These are phyloP conservation scores for Leptinotarsa rubiginosa DNA, from an alignment of 2,888 invertebrate species.

Conservation along the genomic window DNA sequence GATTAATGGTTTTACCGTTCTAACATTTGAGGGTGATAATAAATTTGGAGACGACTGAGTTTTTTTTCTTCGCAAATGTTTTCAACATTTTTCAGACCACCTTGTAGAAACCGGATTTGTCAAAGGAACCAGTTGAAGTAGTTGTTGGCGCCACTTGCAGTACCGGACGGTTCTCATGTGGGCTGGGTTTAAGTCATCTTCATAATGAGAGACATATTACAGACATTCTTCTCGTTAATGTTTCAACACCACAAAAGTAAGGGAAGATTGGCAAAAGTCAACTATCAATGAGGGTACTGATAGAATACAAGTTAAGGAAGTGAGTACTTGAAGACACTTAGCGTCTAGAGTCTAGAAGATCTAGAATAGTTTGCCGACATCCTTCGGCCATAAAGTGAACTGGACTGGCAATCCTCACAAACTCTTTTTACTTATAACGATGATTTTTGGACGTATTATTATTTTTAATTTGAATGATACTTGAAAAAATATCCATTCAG, in stretches of 20 bases:
- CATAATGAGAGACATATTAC: slow-evolving; percentile 47
- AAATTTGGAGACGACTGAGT: no score
- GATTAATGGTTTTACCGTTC: no score
- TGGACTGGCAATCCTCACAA: no score
- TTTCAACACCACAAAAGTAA: slow-evolving; percentile 33
- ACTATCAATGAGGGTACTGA: slow-evolving; percentile 21
- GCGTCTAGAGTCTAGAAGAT: background rate
- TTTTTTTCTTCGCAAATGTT: no score
- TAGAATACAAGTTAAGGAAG: slow-evolving; percentile 13
- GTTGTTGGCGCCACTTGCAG: slow-evolving; percentile 19
- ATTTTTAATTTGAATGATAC: no score
- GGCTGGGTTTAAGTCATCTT: slow-evolving; percentile 4
- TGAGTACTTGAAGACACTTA: slow-evolving; percentile 12
- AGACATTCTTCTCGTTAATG: slow-evolving; percentile 24
- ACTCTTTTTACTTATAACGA: no score
- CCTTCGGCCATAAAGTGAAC: no score
- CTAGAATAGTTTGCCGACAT: no score
- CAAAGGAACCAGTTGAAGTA: background rate
- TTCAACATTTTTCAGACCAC: background rate
- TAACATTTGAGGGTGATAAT: no score
- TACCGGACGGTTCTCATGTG: background rate
- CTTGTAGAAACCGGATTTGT: background rate
- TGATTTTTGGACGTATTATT: no score
- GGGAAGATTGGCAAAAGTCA: background rate
- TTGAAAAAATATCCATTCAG: no score